phyloP scores from a whole-genome alignment of 37 sponge, comb jelly and placozoan genomes.

The Spongia lamella region DNA sequence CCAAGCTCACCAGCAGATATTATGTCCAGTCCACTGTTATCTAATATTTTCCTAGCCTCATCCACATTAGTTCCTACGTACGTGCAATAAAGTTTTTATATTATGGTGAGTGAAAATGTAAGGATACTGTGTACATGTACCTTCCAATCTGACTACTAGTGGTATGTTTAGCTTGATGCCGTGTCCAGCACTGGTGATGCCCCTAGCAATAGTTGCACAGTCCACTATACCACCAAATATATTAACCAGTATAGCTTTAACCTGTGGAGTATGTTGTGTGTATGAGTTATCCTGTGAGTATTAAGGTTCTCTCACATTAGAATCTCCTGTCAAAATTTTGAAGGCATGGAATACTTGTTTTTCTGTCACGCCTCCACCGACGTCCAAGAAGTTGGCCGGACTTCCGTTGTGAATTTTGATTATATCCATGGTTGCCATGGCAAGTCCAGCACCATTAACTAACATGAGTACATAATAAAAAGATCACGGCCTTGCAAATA shows the following conservation, averaged over 20 bases:
- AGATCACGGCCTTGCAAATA: too few species aligned
- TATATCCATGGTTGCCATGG: slow-evolving; percentile 99
- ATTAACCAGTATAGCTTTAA: slow-evolving; percentile 95
- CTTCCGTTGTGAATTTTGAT: slow-evolving; percentile 91
- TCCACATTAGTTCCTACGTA: slow-evolving; percentile 81
- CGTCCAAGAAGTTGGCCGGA: slow-evolving; percentile 98
- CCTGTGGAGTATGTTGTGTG: slow-evolving; percentile 60
- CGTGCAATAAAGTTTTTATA: background rate
- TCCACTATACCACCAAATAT: slow-evolving; percentile 98
- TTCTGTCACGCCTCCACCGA: slow-evolving; percentile 93
- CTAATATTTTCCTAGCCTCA: slow-evolving; percentile 77
- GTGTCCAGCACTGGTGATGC: slow-evolving; percentile 84
- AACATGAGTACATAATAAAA: too few species aligned
- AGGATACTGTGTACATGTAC: slow-evolving; percentile 29
- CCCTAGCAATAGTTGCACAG: slow-evolving; percentile 92
- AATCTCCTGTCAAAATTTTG: slow-evolving; percentile 79
- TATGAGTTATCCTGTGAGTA: too few species aligned
- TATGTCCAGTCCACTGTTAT: slow-evolving; percentile 81
- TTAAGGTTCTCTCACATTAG: slow-evolving; percentile 79
- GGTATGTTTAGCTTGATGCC: slow-evolving; percentile 80
- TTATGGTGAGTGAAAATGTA: background rate
- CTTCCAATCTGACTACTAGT: slow-evolving; percentile 92
- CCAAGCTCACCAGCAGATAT: slow-evolving; percentile 69
- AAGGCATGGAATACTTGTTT: slow-evolving; percentile 87
- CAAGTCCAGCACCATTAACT: slow-evolving; percentile 99